phyloP scores from a whole-genome alignment of 2,888 invertebrate genomes.

The Pheosia gnoma region DNA sequence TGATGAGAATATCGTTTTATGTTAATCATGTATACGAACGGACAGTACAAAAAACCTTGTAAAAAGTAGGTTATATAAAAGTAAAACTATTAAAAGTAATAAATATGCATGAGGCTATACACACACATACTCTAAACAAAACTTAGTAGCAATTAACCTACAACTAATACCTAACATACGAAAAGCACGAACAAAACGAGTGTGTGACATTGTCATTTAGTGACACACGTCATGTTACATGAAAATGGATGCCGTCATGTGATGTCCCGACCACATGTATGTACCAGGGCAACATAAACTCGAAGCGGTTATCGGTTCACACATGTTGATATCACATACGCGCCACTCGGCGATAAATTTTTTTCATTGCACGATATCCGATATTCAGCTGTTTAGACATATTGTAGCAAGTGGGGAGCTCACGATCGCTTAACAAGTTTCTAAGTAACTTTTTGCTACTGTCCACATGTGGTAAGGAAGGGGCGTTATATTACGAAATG shows the following conservation, averaged over 20 bases:
- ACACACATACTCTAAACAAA: no score
- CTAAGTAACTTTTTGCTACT: no score
- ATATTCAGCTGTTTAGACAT: neutral
- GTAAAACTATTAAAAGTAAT: no score
- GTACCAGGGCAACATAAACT: constrained; percentile 58
- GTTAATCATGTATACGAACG: no score
- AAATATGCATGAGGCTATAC: no score
- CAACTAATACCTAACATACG: neutral
- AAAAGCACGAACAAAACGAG: constrained; percentile 25
- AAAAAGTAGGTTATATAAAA: no score
- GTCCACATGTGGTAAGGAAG: no score
- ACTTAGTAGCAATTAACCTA: neutral
- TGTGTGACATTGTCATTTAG: constrained; percentile 24
- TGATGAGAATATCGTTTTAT: no score
- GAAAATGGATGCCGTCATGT: constrained; percentile 64
- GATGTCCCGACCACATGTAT: constrained; percentile 62
- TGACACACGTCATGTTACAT: constrained; percentile 44
- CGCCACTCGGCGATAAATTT: constrained; percentile 22
- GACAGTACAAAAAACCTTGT: no score
- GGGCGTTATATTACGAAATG: no score
- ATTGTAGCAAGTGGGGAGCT: neutral
- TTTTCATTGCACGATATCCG: neutral
- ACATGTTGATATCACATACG: constrained; percentile 34
- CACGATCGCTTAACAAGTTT: neutral
- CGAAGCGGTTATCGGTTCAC: constrained; percentile 30